These are phyloP conservation scores for Dasyornis broadbenti DNA, from an alignment of 2,113 vertebrate species.

Conservation along the genomic window DNA sequence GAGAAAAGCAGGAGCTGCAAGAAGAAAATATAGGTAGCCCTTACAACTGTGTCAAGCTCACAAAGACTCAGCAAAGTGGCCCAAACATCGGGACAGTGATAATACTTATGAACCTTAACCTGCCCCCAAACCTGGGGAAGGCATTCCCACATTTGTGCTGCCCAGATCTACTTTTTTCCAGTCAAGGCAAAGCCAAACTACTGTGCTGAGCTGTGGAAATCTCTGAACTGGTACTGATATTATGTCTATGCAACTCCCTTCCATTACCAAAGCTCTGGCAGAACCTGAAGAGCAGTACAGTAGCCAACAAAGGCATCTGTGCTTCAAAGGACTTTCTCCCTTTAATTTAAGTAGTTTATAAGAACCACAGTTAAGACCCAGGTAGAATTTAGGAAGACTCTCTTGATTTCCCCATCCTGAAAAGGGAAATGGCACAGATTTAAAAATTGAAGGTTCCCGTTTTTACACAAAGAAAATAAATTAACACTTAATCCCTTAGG, in stretches of 20 bases:
- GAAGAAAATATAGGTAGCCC: not conserved
- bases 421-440: not conserved
- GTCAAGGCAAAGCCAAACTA: not conserved
- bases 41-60: not conserved
- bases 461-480: not conserved
- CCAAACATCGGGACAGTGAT: not conserved
- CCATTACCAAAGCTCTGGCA: not conserved
- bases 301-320: not conserved
- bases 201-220: not conserved
- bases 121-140: not conserved
- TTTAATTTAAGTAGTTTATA: not conserved
- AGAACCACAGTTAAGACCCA: not conserved
- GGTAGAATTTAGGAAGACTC: not conserved
- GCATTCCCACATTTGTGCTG: not conserved
- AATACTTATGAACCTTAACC: not conserved
- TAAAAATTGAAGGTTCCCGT: not conserved
- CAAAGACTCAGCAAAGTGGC: not conserved
- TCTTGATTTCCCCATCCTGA: not conserved
- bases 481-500: not conserved
- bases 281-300: not conserved
- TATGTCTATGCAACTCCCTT: not conserved
- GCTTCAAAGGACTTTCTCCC: not conserved
- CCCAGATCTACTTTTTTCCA: not conserved
- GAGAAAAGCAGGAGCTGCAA: not conserved
- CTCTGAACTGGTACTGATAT: not conserved